Percentiles rank a stretch among this genome's conserved stretches.
phyloP scores from a whole-genome alignment of 2,888 invertebrate species.

The Orthosia gothica region DNA sequence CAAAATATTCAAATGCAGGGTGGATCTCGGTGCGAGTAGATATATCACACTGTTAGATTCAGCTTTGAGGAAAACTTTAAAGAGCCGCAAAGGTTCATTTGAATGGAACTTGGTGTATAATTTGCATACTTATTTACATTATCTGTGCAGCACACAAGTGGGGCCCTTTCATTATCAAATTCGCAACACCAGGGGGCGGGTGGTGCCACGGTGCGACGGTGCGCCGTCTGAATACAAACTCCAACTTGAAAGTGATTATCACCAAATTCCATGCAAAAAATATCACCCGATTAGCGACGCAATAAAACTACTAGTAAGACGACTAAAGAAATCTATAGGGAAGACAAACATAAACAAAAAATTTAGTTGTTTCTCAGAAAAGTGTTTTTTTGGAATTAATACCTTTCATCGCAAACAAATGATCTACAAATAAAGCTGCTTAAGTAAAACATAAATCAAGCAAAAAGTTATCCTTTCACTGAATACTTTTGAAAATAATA shows the following conservation, averaged over 20 bases:
- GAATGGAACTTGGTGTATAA: constrained; percentile 89
- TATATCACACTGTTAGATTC: constrained; percentile 80
- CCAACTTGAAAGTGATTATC: constrained; percentile 87
- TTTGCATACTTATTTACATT: constrained; percentile 92
- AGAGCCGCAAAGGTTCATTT: constrained; percentile 90
- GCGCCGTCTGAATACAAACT: constrained; percentile 87
- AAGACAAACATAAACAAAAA: constrained; percentile 10
- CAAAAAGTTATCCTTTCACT: constrained; percentile 50
- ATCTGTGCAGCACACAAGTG: constrained; percentile 91
- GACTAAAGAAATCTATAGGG: constrained; percentile 59
- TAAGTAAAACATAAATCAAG: constrained; percentile 52
- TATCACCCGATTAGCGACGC: constrained; percentile 81
- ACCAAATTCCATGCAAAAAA: constrained; percentile 85
- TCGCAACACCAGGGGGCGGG: constrained; percentile 84
- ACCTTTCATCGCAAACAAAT: constrained; percentile 29
- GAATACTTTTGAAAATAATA: constrained; percentile 50
- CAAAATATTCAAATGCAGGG: constrained; percentile 80
- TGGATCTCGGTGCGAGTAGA: constrained; percentile 72
- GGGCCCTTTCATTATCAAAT: constrained; percentile 91
- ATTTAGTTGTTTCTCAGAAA: neutral
- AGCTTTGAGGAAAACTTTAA: constrained; percentile 87
- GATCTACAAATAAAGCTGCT: constrained; percentile 44
- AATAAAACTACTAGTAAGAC: constrained; percentile 76
- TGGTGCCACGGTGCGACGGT: constrained; percentile 20
- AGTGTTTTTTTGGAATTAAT: constrained; percentile 15